A percentile compares a stretch with the other conserved stretches of the same genome.
Evolutionary conservation across 2,797 vertebrate species (phyloP).

Genomic region (Coregonus suidteri): DNA sequence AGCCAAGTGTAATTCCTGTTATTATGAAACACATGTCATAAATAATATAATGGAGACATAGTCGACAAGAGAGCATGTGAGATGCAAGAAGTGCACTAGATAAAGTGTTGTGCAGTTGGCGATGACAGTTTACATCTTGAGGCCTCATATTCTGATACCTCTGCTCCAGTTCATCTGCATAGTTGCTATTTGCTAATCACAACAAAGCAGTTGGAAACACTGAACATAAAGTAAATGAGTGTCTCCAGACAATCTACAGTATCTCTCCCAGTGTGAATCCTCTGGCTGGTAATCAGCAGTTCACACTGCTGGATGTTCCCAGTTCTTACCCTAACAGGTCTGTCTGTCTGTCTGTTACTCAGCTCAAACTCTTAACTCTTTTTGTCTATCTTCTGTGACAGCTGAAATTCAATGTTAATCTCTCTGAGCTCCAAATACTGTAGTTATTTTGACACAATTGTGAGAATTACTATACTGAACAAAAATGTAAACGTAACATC

Average conservation of each 20-base stretch:
- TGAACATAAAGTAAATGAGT: conserved; percentile 39
- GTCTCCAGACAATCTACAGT: conserved; percentile 20
- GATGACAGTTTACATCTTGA: conserved; percentile 30
- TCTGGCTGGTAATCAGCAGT: conserved; percentile 46
- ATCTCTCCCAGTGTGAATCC: conserved; percentile 41
- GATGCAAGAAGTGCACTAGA: conserved; percentile 31
- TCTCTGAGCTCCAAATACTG: neutral
- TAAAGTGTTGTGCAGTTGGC: conserved; percentile 36
- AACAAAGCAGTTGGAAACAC: conserved; percentile 49
- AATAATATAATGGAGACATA: conserved; percentile 3
- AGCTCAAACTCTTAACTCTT: neutral
- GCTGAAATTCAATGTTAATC: neutral
- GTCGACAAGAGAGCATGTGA: conserved; percentile 19
- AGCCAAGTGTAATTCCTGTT: conserved; percentile 21
- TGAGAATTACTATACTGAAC: neutral
- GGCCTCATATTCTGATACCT: conserved; percentile 47
- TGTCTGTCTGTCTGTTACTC: conserved; percentile 7
- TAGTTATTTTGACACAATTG: neutral
- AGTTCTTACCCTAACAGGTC: conserved; percentile 19
- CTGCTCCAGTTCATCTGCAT: conserved; percentile 47
- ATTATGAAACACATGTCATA: conserved; percentile 16
- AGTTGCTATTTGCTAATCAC: conserved; percentile 57
- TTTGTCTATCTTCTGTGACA: neutral
- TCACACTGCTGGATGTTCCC: conserved; percentile 11
- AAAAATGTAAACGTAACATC: too few species aligned